Percentiles rank a stretch among this genome's conserved stretches.
phyloP scores from a whole-genome alignment of 2,797 vertebrate species.

The Myotis findleyi region DNA sequence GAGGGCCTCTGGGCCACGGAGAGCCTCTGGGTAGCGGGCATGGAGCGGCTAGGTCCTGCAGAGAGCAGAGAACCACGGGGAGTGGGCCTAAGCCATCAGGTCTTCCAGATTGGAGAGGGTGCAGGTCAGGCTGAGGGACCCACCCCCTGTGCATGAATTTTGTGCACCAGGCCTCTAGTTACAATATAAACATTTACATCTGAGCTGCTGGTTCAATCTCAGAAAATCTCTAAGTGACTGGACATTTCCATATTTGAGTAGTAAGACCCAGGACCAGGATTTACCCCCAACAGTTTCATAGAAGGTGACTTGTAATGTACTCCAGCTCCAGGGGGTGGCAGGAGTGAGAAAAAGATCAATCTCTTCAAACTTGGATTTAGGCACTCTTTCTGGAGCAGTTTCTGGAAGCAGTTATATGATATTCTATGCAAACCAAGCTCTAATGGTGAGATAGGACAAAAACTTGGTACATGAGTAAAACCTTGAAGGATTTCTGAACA shows the following conservation, averaged over 20 bases:
- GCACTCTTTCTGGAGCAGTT: not conserved
- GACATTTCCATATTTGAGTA: not conserved
- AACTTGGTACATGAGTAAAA: not conserved
- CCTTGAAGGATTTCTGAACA: not conserved
- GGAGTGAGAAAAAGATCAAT: slow-evolving; percentile 31
- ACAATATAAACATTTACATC: not conserved
- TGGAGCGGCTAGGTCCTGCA: too few species aligned
- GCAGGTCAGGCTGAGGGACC: too few species aligned
- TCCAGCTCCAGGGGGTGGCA: slow-evolving; percentile 40
- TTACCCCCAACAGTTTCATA: not conserved
- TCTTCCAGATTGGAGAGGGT: too few species aligned
- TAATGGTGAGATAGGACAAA: not conserved
- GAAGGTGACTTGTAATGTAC: not conserved
- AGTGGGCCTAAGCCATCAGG: too few species aligned
- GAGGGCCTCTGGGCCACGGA: too few species aligned
- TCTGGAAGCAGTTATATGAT: not conserved
- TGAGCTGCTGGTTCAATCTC: not conserved
- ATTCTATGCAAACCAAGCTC: not conserved
- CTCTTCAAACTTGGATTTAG: not conserved
- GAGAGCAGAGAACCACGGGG: too few species aligned
- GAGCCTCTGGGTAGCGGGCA: too few species aligned
- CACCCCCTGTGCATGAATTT: too few species aligned
- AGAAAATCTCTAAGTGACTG: not conserved
- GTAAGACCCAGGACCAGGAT: not conserved
- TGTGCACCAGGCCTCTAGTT: too few species aligned